phyloP scores from a whole-genome alignment of 2,797 vertebrate species.

The Gastrophryne carolinensis region DNA sequence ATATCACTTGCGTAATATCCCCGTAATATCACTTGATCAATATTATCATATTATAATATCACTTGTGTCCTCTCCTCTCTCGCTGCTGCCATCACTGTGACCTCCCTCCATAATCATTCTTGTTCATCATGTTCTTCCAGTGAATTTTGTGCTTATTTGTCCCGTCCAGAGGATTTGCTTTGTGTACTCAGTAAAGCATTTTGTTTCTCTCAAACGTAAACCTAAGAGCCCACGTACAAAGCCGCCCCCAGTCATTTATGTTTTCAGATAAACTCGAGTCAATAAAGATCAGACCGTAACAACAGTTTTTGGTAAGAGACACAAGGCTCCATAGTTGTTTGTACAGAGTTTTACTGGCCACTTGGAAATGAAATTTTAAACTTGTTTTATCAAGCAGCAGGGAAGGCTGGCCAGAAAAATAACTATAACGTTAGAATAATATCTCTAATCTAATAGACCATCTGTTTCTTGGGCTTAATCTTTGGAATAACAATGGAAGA shows the following conservation, averaged over 20 bases:
- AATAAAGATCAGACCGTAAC: not conserved
- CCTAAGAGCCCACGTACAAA: not conserved
- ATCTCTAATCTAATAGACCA: not conserved
- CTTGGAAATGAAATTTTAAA: not conserved
- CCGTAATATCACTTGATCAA: too few relatives aligned
- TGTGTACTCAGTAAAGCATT: not conserved
- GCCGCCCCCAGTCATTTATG: not conserved
- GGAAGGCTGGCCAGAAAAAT: not conserved
- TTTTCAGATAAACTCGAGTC: not conserved
- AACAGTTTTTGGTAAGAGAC: not conserved
- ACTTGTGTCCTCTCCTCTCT: too few relatives aligned
- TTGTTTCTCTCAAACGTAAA: not conserved
- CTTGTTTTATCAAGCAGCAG: conserved; percentile 9
- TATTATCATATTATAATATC: too few relatives aligned
- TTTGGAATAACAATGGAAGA: not conserved
- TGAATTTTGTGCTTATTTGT: not conserved
- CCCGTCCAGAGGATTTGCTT: not conserved
- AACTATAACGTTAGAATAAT: conserved; percentile 2
- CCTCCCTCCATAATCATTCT: too few relatives aligned
- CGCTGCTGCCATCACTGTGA: too few relatives aligned
- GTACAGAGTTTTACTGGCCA: not conserved
- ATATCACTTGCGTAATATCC: too few relatives aligned
- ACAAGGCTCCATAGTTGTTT: not conserved
- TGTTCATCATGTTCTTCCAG: too few relatives aligned
- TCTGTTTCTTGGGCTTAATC: not conserved